Conservation (phyloP, 2,797 vertebrate species). For the Aulostomus chinensis region DNA sequence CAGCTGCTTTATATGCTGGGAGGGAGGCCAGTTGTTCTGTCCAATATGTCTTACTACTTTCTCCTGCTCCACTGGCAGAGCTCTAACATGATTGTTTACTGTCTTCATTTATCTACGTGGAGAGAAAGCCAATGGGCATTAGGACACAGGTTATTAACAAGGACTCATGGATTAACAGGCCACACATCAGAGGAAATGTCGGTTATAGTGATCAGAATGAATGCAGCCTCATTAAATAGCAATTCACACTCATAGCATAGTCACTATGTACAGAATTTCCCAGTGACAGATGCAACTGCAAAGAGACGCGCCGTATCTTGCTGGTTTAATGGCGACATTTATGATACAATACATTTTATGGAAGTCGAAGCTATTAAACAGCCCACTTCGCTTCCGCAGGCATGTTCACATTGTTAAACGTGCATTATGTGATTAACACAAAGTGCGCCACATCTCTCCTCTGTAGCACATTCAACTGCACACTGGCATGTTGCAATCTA, state of each 20-base stretch:
- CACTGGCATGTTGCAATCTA: slow-evolving; percentile 5
- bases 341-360: slow-evolving; percentile 38
- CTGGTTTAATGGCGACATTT: slow-evolving; percentile 41
- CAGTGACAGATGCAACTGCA: slow-evolving; percentile 35
- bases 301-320: slow-evolving; percentile 26
- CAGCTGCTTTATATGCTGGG: slow-evolving; percentile 48
- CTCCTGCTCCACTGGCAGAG: slow-evolving; percentile 37
- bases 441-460: slow-evolving; percentile 7
- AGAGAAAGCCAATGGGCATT: slow-evolving; percentile 62
- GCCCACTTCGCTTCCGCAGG: slow-evolving; percentile 21
- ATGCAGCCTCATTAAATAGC: slow-evolving; percentile 51
- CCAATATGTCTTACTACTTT: slow-evolving; percentile 55
- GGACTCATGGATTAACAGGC: slow-evolving; percentile 52
- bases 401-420: slow-evolving; percentile 26
- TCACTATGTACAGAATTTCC: slow-evolving; percentile 48
- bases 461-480: slow-evolving; percentile 8
- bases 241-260: slow-evolving; percentile 41
- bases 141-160: slow-evolving; percentile 62
- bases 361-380: slow-evolving; percentile 37
- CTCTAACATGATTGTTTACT: slow-evolving; percentile 68
- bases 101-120: slow-evolving; percentile 60
- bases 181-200: slow-evolving; percentile 30
- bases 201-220: slow-evolving; percentile 50
- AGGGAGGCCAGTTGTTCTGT: slow-evolving; percentile 42
- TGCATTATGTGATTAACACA: slow-evolving; percentile 20